Conservation (phyloP, 1,140 invertebrate species). For the Phymorhynchus buccinoides region DNA sequence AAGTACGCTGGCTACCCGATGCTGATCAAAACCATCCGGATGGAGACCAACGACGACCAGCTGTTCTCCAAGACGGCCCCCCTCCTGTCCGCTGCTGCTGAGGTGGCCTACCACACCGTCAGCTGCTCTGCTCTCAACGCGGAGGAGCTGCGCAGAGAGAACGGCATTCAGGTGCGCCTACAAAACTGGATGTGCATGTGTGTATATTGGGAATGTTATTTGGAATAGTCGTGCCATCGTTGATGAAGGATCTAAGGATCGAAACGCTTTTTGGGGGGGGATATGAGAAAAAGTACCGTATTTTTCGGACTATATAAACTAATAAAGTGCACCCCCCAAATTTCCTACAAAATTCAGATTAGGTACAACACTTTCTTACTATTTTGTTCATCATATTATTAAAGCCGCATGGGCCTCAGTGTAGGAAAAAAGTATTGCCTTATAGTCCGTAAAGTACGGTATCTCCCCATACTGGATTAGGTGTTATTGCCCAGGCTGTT, state of each 20-base stretch:
- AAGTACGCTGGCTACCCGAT: conserved; percentile 99
- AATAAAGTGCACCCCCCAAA: no score
- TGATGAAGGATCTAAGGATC: no score
- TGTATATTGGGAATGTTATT: conserved; percentile 2
- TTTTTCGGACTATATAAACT: no score
- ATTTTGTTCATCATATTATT: no score
- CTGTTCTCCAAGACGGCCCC: conserved; percentile 90
- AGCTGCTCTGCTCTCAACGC: conserved; percentile 97
- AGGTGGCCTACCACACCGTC: conserved; percentile 96
- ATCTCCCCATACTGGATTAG: background rate
- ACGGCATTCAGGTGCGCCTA: conserved; percentile 84
- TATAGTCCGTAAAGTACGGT: no score
- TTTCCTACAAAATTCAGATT: no score
- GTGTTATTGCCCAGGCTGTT: background rate
- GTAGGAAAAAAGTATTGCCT: no score
- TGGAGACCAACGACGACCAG: conserved; percentile 93
- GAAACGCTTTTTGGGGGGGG: no score
- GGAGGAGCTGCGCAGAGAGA: conserved; percentile 94
- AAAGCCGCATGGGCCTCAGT: no score
- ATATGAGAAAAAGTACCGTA: no score
- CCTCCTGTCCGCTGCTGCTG: conserved; percentile 90
- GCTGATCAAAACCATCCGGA: conserved; percentile 93
- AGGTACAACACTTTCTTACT: conserved; percentile 3
- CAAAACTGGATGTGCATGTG: background rate
- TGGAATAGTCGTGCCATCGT: background rate